A percentile compares a stretch with the other conserved stretches of the same genome.
These are phyloP conservation scores for Hyperopisus bebe DNA, from an alignment of 2,113 vertebrate species.

Conservation along the genomic window DNA sequence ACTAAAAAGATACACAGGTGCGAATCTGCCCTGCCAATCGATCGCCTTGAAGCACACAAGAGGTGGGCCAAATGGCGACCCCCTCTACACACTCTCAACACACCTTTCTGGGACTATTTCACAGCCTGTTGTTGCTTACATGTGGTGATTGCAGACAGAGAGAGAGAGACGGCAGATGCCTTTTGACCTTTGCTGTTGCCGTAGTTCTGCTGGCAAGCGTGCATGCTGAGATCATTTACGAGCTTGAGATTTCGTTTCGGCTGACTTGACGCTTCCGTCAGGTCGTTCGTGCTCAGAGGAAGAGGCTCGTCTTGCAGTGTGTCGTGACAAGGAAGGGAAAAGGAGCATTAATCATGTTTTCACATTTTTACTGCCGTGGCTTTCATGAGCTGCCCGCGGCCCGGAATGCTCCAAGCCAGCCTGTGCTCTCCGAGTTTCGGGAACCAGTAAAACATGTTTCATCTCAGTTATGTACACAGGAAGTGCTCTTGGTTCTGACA, in stretches of 20 bases:
- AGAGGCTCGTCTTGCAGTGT: background rate
- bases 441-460: constrained; percentile 38
- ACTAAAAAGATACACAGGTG: background rate
- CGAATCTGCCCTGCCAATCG: background rate
- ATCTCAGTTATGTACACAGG: constrained; percentile 36
- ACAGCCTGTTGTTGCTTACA: background rate
- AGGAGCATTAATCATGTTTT: constrained; percentile 9
- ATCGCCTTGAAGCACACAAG: background rate
- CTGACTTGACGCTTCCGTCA: background rate
- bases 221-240: background rate
- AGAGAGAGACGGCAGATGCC: background rate
- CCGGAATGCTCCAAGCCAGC: constrained; percentile 3
- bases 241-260: background rate
- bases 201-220: background rate
- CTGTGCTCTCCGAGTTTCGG: constrained; percentile 1
- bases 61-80: background rate
- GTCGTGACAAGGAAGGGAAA: background rate
- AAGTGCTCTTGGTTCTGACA: constrained; percentile 33
- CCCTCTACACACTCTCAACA: background rate
- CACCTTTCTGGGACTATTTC: background rate
- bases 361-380: constrained; percentile 8
- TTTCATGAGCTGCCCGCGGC: constrained; percentile 10
- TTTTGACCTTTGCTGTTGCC: background rate
- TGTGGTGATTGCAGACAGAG: background rate
- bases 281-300: background rate